Base-by-base conservation (phyloP, 2,797 vertebrate genomes). In the Gobio occitaniae region DNA sequence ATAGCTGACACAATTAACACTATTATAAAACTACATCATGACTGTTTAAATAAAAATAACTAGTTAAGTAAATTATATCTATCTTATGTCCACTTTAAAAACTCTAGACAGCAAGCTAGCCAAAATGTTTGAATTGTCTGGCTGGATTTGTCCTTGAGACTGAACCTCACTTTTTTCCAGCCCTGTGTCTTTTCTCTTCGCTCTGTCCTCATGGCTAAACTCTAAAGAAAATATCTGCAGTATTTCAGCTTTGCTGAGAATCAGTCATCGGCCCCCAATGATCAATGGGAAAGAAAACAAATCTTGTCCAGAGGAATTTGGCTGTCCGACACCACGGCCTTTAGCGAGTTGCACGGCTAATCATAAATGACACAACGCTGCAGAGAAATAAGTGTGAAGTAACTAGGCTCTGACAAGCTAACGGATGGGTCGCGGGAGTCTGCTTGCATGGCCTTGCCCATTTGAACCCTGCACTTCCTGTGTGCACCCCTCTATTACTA, bases 231-330 rank as follows among this genome's bases (percentile, higher is more conserved):
- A 95, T 93, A 94, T 87, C 92, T 91, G 84, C 90, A 91, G 91
- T 89, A 89, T 93, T 92, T 93, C 84, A 92, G 88, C 92, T 90
- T 89, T 91, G 90, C 90, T 93, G 90, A 92, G 93, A 92, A 94
- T 95, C 92, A 90, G 90, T 93, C 93, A 91, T 91, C 92, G 84
- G 89, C 91, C 88, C 87, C 89, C 88, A 88, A 85, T 94, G 93
- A 96, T 95, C 94, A 94, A 93, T 94, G 93, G 90, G 90, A 95
- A 95, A 91, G 90, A 95, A 94, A 95, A 95, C 93, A 95, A 95
- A 93, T 91, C 78, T 69, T 80, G 80, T 90, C 92, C 90, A 90
- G 87, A 93, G 89, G 93, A 94, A 94, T 94, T 90, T 90, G 83
- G 86, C 86, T 89, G 92, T 92, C 90, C 44, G 38, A 63, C 82